Evolutionary conservation across 35 echinoderm and acorn worm genomes (phyloP).

Genomic region (Heliocidaris tuberculata): DNA sequence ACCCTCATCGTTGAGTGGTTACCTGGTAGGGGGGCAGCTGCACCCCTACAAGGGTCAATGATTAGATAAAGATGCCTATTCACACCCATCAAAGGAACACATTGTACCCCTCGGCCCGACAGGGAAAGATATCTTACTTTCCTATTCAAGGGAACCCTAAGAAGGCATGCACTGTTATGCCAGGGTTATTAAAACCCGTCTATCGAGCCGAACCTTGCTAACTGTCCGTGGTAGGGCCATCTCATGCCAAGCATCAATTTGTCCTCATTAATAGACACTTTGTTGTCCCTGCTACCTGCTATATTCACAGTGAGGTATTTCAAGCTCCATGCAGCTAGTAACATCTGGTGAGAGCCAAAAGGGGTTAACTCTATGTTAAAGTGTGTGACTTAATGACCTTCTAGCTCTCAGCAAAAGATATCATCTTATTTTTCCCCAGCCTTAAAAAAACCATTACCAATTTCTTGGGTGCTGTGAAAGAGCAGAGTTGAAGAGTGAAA

Average conservation of each 20-base stretch:
- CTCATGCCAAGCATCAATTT: background rate
- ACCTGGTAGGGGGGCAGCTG: background rate
- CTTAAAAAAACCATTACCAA: background rate
- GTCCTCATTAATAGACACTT: background rate
- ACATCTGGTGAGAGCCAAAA: background rate
- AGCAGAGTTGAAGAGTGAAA: background rate
- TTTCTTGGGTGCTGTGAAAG: background rate
- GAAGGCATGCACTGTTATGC: background rate
- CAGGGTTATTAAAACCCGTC: background rate
- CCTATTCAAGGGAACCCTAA: background rate
- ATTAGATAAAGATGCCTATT: conserved; percentile 26
- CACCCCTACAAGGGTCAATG: conserved; percentile 2
- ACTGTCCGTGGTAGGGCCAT: background rate
- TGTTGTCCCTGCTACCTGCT: background rate
- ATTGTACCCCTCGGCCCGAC: conserved; percentile 9
- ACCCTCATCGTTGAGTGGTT: background rate
- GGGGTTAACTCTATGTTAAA: background rate
- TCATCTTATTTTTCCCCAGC: background rate
- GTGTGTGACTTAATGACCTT: background rate
- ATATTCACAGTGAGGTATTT: background rate
- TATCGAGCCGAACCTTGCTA: background rate
- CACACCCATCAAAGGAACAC: conserved; percentile 27
- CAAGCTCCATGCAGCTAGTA: background rate
- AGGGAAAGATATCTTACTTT: background rate
- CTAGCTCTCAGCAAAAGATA: background rate